Conservation (phyloP, 2,113 vertebrate species). For the Chaetodon trifascialis region DNA sequence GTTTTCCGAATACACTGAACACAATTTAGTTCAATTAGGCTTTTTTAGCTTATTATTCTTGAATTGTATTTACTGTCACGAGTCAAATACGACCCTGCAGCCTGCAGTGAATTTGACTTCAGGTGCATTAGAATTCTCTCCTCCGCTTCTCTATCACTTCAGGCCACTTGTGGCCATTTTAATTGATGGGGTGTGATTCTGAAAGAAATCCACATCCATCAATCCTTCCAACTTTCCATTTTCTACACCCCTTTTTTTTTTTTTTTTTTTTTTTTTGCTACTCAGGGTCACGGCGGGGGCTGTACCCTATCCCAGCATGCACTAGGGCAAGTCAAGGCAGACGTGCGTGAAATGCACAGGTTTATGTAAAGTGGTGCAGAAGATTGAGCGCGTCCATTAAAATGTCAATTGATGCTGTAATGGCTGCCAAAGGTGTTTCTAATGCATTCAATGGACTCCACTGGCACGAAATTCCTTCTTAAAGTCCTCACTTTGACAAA, state of each 20-base stretch:
- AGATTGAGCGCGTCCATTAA: conserved; percentile 25
- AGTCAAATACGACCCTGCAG: background rate
- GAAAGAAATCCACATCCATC: conserved; percentile 39
- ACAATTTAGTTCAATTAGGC: no score
- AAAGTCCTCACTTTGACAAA: conserved; percentile 1
- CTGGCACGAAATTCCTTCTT: background rate
- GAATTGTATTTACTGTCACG: no score
- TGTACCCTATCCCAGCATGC: conserved; percentile 44
- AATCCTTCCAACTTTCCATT: conserved; percentile 17
- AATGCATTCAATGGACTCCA: background rate
- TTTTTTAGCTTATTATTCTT: no score
- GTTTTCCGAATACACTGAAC: no score
- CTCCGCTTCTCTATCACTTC: conserved; percentile 11
- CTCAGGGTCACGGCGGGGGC: conserved; percentile 4
- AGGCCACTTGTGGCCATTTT: conserved; percentile 41
- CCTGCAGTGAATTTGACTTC: background rate
- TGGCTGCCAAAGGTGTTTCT: conserved; percentile 22
- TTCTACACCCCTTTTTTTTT: conserved; percentile 4
- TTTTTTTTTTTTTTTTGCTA: background rate
- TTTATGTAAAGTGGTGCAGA: conserved; percentile 32
- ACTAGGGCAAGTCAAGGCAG: background rate
- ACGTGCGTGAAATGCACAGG: conserved; percentile 20
- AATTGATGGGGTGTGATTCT: conserved; percentile 38
- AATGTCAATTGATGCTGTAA: conserved; percentile 16
- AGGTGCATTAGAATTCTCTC: conserved; percentile 33